Percentiles rank a stretch among this genome's conserved stretches.
Evolutionary conservation across 1,140 invertebrate genomes (phyloP).

Genomic region (Mylabris phalerata): DNA sequence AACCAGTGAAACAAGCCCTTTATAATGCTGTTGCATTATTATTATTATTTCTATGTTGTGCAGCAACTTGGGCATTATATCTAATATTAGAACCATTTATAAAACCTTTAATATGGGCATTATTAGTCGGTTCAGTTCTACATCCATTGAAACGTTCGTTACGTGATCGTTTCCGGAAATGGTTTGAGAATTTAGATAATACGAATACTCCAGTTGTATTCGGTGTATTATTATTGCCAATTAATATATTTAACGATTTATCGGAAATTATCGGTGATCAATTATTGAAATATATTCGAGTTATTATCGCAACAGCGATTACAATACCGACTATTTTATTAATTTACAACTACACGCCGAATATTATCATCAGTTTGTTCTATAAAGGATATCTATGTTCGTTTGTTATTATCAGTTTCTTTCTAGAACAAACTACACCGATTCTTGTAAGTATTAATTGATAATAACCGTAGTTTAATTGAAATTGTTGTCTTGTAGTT

Average conservation of each 20-base stretch:
- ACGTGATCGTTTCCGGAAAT: conserved; percentile 59
- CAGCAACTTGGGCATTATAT: conserved; percentile 71
- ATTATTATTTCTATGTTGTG: conserved; percentile 57
- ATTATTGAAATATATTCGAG: conserved; percentile 54
- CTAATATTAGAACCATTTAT: conserved; percentile 85
- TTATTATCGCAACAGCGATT: conserved; percentile 43
- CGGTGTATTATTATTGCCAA: conserved; percentile 65
- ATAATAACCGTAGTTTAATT: background rate
- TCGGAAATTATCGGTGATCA: conserved; percentile 65
- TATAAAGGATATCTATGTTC: conserved; percentile 38
- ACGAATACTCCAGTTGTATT: conserved; percentile 56
- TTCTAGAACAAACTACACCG: conserved; percentile 30
- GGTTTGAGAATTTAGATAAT: conserved; percentile 59
- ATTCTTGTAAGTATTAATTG: conserved; percentile 25
- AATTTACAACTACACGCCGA: conserved; percentile 46
- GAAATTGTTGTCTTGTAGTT: conserved; percentile 42
- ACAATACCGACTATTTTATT: conserved; percentile 43
- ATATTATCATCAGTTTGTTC: conserved; percentile 44
- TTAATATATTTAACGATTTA: conserved; percentile 60
- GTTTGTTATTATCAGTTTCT: conserved; percentile 27
- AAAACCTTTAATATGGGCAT: conserved; percentile 87
- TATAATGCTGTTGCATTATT: conserved; percentile 77
- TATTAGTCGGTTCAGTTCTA: conserved; percentile 83
- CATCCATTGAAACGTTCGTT: conserved; percentile 81
- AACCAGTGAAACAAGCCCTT: conserved; percentile 79